phyloP scores from a whole-genome alignment of 2,113 vertebrate genomes.

The Entosphenus tridentatus region DNA sequence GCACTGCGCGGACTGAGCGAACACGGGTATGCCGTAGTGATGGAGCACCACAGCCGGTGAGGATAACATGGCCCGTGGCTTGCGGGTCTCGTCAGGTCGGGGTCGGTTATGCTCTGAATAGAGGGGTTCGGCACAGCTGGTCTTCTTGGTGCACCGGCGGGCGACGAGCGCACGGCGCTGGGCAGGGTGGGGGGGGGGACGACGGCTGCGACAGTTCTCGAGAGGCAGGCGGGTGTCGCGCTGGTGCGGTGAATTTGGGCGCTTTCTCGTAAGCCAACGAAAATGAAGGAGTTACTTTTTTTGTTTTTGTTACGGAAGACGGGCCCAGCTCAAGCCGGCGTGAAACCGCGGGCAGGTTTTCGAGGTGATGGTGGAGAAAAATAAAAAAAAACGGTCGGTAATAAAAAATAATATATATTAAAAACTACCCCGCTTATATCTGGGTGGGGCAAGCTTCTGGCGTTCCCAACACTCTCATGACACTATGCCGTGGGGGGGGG shows the following conservation, averaged over 20 bases:
- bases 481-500: too few species aligned
- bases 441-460: too few species aligned
- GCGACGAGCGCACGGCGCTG: not conserved
- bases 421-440: too few species aligned
- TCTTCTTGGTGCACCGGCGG: not conserved
- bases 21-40: not conserved
- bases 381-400: too few species aligned
- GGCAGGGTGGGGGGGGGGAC: not conserved
- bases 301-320: too few species aligned
- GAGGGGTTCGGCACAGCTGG: not conserved
- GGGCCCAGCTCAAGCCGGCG: too few species aligned
- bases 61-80: not conserved
- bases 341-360: too few species aligned
- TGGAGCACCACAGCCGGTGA: constrained; percentile 1
- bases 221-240: not conserved
- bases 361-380: too few species aligned
- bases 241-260: not conserved
- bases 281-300: too few species aligned
- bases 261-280: too few species aligned
- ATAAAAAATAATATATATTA: too few species aligned
- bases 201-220: not conserved
- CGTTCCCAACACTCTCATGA: too few species aligned
- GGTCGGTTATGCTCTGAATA: not conserved
- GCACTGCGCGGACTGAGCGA: constrained; percentile 2
- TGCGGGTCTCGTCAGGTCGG: not conserved